Conservation (phyloP, 2,113 vertebrate genomes). For the Tupaia chinensis region DNA sequence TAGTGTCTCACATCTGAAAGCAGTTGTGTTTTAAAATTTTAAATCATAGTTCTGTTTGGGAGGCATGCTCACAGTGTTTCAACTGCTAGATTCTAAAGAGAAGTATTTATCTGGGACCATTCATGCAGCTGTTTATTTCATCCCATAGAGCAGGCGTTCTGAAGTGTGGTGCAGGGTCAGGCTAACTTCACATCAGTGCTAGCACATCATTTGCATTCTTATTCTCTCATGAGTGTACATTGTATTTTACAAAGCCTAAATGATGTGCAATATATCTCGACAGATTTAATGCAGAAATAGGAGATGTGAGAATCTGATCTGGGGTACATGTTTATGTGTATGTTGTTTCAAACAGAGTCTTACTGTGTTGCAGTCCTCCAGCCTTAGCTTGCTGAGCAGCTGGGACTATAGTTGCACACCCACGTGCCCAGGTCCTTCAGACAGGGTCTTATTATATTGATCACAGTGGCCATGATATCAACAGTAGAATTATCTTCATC, state of each 20-base stretch:
- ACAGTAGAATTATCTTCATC: rapidly evolving
- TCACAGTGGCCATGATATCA: not conserved
- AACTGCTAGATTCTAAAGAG: not conserved
- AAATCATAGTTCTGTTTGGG: not conserved
- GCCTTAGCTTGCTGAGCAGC: no score
- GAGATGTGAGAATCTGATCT: not conserved
- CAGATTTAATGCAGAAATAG: not conserved
- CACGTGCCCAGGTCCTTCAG: no score
- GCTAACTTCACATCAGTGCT: not conserved
- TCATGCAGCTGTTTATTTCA: not conserved
- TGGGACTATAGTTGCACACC: no score
- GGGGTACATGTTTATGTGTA: no score
- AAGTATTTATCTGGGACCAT: no score
- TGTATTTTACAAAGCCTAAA: not conserved
- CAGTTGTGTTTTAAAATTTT: not conserved
- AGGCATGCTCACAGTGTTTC: not conserved
- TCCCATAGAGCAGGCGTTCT: not conserved
- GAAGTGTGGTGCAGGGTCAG: not conserved
- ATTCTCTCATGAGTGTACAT: not conserved
- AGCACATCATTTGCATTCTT: not conserved
- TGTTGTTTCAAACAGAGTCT: not conserved
- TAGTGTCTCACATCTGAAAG: not conserved
- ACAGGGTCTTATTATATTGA: no score
- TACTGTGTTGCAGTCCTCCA: no score
- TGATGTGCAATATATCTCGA: not conserved